Evolutionary conservation across 1,140 invertebrate genomes (phyloP), one percentile per base, ranked within the genome.

Genomic region (Drosophila suzukii): DNA sequence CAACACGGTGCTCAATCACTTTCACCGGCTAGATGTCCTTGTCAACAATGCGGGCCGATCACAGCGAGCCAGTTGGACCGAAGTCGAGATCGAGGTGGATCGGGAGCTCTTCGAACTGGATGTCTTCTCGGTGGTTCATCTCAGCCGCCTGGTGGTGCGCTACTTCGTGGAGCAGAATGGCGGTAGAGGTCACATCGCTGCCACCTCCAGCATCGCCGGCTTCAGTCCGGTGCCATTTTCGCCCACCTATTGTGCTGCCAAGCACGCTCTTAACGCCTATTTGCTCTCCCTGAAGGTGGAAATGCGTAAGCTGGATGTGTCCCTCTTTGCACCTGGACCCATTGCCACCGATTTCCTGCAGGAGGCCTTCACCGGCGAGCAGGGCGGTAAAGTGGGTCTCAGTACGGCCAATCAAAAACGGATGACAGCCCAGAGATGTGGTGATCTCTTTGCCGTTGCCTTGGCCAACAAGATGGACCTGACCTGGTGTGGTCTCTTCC

Each of bases 181-280:
- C 34, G 93, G 94, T 0, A 57, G 83, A 20, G 96, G 96, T 1
- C 96, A 97, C 63, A 90, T 96, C 56, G 97, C 95, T 1, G 94
- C 96, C 11, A 96, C 94, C 7, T 96, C 96, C 0, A 97, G 96
- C 86, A 67, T 95, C 15, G 96, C 96, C 39, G 97, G 96, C 12
- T 93, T 96, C 61, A 77, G 95, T 43, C 94, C 95, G 10, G 94
- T 94, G 11, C 96, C 97, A 44, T 95, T 93, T 92, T 97, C 96
- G 6, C 95, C 93, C 15, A 95, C 95, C 0, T 98, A 98, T 88
- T 95, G 95, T 55, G 97, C 93, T 8, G 93, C 96, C 1, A 98
- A 98, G 92, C 95, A 96, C 93, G 96, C 97, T 1, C 81, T 98
- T 44, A 96, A 97, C 84, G 97, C 96, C 17, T 97, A 97, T 80